These are phyloP conservation scores for Leptinotarsa tumamoca DNA, from an alignment of 2,888 invertebrate genomes.

Conservation along the genomic window DNA sequence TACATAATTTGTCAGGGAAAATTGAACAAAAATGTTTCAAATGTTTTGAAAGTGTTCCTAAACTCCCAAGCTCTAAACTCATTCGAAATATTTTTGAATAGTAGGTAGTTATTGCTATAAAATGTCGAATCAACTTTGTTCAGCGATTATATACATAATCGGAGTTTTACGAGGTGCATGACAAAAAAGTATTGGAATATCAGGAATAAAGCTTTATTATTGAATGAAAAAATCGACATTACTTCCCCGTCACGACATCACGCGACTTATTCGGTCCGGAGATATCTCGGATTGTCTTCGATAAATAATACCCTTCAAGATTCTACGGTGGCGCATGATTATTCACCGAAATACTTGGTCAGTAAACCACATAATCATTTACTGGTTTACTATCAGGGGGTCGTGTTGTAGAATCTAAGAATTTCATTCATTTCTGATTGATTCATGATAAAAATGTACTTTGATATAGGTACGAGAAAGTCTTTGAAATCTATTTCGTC, in stretches of 20 bases:
- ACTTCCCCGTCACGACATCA: slow-evolving; percentile 56
- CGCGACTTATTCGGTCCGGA: slow-evolving; percentile 53
- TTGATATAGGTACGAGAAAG: no score
- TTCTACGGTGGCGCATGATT: slow-evolving; percentile 21
- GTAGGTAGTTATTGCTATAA: neutral
- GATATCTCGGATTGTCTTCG: slow-evolving; percentile 56
- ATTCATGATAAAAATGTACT: no score
- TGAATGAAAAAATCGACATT: slow-evolving; percentile 48
- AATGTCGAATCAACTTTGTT: neutral
- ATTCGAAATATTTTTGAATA: no score
- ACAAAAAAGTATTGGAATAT: slow-evolving; percentile 48
- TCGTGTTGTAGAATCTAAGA: neutral
- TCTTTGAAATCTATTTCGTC: no score
- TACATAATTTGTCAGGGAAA: no score
- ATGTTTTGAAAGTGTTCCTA: no score
- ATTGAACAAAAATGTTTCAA: no score
- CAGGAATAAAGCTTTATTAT: slow-evolving; percentile 49
- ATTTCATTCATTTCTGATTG: neutral
- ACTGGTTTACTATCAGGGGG: neutral
- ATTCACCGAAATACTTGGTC: slow-evolving; percentile 9
- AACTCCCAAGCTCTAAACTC: no score
- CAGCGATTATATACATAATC: neutral
- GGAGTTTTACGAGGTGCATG: slow-evolving; percentile 30
- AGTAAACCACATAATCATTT: slow-evolving; percentile 10
- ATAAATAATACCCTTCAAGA: slow-evolving; percentile 52